Evolutionary conservation across 2,888 invertebrate species (phyloP), one percentile per base, ranked within the genome.

Genomic region (Celastrina argiolus): DNA sequence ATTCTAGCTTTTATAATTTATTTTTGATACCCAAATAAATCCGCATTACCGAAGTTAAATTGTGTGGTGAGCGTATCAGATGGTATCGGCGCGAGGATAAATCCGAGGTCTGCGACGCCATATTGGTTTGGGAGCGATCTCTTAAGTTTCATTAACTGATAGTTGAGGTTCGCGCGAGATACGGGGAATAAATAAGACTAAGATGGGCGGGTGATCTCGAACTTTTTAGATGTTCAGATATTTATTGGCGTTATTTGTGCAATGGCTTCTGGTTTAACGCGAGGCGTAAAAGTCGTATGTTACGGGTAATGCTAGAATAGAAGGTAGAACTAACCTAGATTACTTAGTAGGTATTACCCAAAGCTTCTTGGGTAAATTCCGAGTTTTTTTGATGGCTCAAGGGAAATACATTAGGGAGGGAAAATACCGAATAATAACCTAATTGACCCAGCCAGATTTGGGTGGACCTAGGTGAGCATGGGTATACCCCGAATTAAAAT

Each of bases 81-180:
- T 76, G 76, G 80, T 83, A 88, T 88, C 88, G 78, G 79, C 75
- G 73, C 74, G 77, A 75, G 77, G 79, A 89, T 89, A 89, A 89
- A 90, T 88, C 88, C 80, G 72, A 72, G 75, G 76, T n/a, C n/a
- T n/a, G 72, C 75, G 75, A 78, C 78, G 84, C 84, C 85, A 83
- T 87, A 78, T 88, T 85, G 87, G 89, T 87, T 87, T 82, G 77
- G 79, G 82, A 84, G 85, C 85, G 84, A 85, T 85, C 87, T 86
- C 88, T 87, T 87, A 84, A 90, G 87, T 88, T 89, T 89, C 89
- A 89, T 90, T 90, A 89, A 88, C 82, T 83, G 88, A 88, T 87
- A 76, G 78, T 73, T 75, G 78, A 80, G 88, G 87, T 86, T 85
- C 78, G 80, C 75, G 73, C 42, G 64, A 71, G 75, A 76, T 75